phyloP scores from a whole-genome alignment of 2,797 vertebrate species.

The Lepus townsendii region DNA sequence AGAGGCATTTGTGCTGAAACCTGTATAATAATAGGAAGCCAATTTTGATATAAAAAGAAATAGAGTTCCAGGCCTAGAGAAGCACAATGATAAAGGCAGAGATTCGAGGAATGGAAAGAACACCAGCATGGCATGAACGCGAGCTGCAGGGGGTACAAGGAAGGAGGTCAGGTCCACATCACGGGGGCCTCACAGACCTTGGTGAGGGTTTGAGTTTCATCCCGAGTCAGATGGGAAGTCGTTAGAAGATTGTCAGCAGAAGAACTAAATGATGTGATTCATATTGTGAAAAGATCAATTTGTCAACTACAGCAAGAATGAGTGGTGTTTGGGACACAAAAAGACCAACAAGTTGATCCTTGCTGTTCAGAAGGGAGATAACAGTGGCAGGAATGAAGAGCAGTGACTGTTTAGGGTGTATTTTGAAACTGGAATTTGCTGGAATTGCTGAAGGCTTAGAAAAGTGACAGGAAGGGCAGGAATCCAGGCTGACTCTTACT shows the following conservation, averaged over 20 bases:
- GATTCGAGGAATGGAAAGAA: neutral
- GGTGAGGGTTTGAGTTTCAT: neutral
- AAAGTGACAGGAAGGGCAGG: neutral
- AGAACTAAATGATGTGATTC: neutral
- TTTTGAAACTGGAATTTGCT: neutral
- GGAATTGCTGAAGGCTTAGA: neutral
- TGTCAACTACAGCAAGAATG: neutral
- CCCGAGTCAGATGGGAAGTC: neutral
- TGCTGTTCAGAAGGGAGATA: neutral
- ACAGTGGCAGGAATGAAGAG: neutral
- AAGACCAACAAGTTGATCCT: neutral
- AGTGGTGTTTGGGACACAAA: neutral
- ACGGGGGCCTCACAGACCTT: accelerated
- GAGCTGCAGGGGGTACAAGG: neutral
- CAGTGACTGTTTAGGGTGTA: too few relatives aligned
- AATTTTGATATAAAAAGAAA: conserved; percentile 20
- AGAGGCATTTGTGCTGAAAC: conserved; percentile 10
- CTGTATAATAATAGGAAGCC: neutral
- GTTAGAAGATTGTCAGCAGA: neutral
- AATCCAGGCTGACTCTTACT: neutral
- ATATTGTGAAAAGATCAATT: neutral
- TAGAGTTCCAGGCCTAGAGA: neutral
- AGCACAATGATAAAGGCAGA: neutral
- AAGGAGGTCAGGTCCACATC: too few relatives aligned
- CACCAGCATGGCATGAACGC: neutral